Percentiles rank a stretch among this genome's conserved stretches.
Conservation (phyloP, 2,797 vertebrate species). For the Pantherophis vulpinus region DNA sequence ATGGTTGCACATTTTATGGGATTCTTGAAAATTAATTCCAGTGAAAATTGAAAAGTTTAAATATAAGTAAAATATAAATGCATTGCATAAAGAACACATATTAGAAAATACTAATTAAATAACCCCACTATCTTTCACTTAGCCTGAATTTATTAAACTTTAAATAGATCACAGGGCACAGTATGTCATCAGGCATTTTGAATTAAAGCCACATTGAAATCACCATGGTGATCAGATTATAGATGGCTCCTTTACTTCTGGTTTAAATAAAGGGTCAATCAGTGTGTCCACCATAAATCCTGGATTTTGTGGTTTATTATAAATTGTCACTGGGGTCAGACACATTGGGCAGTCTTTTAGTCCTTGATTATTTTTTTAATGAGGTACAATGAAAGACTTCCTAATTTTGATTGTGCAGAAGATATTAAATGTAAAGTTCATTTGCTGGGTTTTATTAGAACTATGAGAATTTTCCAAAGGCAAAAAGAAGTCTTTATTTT, state of each 20-base stretch:
- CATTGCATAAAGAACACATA: not conserved
- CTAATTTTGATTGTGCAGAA: conserved; percentile 1
- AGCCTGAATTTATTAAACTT: not conserved
- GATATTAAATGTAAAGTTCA: not conserved
- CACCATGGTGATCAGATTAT: not conserved
- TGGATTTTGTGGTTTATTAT: conserved; percentile 13
- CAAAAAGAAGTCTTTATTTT: not conserved
- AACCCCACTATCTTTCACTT: not conserved
- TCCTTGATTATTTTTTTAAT: conserved; percentile 15
- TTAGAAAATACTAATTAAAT: not conserved
- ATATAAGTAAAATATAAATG: not conserved
- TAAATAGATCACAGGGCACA: conserved; percentile 4
- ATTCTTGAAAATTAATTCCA: not conserved
- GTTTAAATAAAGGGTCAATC: not conserved
- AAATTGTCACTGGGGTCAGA: not conserved
- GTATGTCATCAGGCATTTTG: conserved; percentile 12
- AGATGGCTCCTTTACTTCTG: not conserved
- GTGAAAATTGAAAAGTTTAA: not conserved
- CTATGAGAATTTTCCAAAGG: not conserved
- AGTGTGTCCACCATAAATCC: conserved; percentile 15
- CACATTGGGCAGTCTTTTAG: not conserved
- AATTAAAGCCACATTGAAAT: conserved; percentile 19
- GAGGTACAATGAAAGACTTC: not conserved
- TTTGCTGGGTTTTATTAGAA: not conserved
- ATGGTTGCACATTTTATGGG: not conserved